These are phyloP conservation scores for Rhaphigaster nebulosa DNA, from an alignment of 2,888 invertebrate species.

Conservation along the genomic window DNA sequence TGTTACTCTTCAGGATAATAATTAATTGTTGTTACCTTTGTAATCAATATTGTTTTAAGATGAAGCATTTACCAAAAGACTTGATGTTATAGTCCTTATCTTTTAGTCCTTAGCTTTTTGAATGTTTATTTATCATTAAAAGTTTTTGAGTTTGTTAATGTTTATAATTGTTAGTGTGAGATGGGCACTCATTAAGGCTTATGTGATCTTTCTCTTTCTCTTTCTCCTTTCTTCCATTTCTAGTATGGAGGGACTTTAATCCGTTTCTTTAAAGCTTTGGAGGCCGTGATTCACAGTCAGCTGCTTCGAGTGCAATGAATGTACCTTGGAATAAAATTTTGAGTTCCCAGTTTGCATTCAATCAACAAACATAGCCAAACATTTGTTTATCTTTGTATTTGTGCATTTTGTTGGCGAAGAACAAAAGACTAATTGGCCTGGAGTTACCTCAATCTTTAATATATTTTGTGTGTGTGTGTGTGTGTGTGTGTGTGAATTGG, in stretches of 20 bases:
- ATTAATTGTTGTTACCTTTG: neutral
- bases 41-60: neutral
- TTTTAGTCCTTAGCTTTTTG: neutral
- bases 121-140: no score
- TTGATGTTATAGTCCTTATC: neutral
- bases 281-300: neutral
- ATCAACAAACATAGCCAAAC: neutral
- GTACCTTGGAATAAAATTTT: neutral
- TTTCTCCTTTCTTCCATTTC: neutral
- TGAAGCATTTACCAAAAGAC: neutral
- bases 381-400: neutral
- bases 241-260: neutral
- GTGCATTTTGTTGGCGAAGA: neutral
- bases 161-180: neutral
- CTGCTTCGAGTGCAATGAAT: neutral
- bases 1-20: slow-evolving; percentile 45
- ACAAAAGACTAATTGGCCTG: neutral
- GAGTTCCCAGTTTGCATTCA: neutral
- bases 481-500: no score
- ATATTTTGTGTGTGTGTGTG: no score
- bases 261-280: neutral
- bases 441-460: neutral
- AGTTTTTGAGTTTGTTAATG: neutral
- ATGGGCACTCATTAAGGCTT: neutral
- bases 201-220: neutral